Percentiles rank a stretch among this genome's conserved stretches.
Conservation (phyloP, 2,797 vertebrate genomes). For the Rallus crepitans region DNA sequence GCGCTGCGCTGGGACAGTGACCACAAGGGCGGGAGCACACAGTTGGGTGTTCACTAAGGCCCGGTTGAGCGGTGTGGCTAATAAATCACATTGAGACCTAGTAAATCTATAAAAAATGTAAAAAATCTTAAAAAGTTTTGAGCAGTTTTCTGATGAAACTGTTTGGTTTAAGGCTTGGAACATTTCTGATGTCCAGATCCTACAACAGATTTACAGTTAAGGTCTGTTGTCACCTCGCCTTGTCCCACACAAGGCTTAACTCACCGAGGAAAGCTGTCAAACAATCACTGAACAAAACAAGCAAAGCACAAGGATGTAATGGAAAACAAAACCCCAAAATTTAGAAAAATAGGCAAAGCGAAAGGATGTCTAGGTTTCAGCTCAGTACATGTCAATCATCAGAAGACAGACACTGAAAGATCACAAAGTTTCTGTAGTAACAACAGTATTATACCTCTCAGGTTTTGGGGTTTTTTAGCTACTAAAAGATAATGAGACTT, state of each 20-base stretch:
- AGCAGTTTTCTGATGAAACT: constrained; percentile 43
- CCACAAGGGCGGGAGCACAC: background rate
- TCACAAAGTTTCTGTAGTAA: background rate
- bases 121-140: constrained; percentile 66
- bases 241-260: background rate
- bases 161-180: constrained; percentile 69
- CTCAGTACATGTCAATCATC: background rate
- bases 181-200: background rate
- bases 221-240: background rate
- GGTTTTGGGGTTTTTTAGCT: background rate
- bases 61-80: constrained; percentile 19
- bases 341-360: background rate
- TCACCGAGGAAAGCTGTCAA: constrained; percentile 13
- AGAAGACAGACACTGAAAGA: background rate
- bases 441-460: background rate
- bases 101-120: constrained; percentile 63
- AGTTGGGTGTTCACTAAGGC: constrained; percentile 56
- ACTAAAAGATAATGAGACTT: background rate
- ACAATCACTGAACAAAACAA: background rate
- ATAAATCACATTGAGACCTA: constrained; percentile 44
- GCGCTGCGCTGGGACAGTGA: background rate
- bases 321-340: background rate
- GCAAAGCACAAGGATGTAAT: constrained; percentile 3
- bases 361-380: background rate
- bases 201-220: constrained; percentile 21